These are phyloP conservation scores for Marronus borbonicus DNA, from an alignment of 2,888 invertebrate species.

Conservation along the genomic window DNA sequence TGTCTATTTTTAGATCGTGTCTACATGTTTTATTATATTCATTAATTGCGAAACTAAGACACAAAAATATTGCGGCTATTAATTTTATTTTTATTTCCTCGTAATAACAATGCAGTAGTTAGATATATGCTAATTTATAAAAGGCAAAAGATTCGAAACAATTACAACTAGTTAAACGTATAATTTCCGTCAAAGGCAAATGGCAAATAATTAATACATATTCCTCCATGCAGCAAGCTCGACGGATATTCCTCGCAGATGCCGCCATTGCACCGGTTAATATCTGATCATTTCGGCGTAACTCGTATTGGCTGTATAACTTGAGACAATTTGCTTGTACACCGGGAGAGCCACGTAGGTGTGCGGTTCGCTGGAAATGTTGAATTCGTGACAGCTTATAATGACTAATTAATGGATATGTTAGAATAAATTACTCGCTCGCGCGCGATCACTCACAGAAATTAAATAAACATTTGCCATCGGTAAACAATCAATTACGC, in stretches of 20 bases:
- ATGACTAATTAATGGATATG: slow-evolving; percentile 38
- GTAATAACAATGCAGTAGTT: too few species aligned
- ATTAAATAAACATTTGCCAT: slow-evolving; percentile 28
- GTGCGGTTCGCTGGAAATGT: slow-evolving; percentile 54
- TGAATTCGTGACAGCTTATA: slow-evolving; percentile 54
- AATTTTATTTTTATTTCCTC: too few species aligned
- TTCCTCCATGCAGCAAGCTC: slow-evolving; percentile 5
- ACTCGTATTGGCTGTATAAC: slow-evolving; percentile 44
- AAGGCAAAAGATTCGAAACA: not conserved
- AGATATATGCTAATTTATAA: too few species aligned
- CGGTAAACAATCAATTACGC: slow-evolving; percentile 33
- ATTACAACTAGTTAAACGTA: not conserved
- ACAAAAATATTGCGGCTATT: too few species aligned
- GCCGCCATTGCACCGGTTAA: slow-evolving; percentile 42
- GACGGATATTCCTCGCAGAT: slow-evolving; percentile 6
- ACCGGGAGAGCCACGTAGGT: slow-evolving; percentile 44
- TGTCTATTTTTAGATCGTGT: too few species aligned
- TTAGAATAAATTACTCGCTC: slow-evolving; percentile 23
- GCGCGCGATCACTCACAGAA: slow-evolving; percentile 19
- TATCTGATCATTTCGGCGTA: slow-evolving; percentile 46
- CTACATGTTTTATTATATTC: too few species aligned
- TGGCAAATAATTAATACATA: slow-evolving; percentile 22
- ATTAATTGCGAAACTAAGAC: too few species aligned
- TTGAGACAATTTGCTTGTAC: slow-evolving; percentile 40
- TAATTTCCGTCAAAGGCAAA: slow-evolving; percentile 15